Conservation (phyloP, 2,888 invertebrate genomes). For the Coenonympha glycerion region DNA sequence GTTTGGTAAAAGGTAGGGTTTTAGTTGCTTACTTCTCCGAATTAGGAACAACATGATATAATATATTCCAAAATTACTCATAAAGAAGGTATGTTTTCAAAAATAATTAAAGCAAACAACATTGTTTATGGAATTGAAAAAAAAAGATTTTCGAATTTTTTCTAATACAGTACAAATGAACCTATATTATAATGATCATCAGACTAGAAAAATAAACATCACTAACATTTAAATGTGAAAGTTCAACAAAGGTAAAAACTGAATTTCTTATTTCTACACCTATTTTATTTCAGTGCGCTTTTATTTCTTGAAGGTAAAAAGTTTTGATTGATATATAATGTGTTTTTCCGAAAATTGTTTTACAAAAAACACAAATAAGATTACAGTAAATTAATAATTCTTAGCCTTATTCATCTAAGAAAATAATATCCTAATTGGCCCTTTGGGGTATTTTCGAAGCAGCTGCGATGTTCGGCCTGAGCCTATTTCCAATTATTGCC, state of each 20-base stretch:
- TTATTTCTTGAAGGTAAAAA: background rate
- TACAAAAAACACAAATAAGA: background rate
- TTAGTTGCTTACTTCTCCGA: too few species aligned
- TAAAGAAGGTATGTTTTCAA: too few species aligned
- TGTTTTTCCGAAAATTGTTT: too few species aligned
- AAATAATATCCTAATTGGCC: slow-evolving; percentile 2
- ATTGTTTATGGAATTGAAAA: background rate
- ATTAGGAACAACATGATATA: too few species aligned
- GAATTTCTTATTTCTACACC: slow-evolving; percentile 1
- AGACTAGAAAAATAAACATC: slow-evolving; percentile 14
- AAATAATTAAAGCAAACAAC: too few species aligned
- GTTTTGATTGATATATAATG: background rate
- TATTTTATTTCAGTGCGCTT: background rate
- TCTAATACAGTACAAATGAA: background rate
- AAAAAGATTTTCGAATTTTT: background rate
- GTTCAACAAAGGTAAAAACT: slow-evolving; percentile 3
- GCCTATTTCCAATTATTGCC: slow-evolving; percentile 16
- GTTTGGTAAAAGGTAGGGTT: too few species aligned
- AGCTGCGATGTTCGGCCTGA: slow-evolving; percentile 8
- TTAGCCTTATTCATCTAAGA: slow-evolving; percentile 11
- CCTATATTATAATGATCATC: background rate
- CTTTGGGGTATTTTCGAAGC: slow-evolving; percentile 15
- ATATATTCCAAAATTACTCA: too few species aligned
- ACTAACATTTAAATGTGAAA: background rate
- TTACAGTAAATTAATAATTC: too few species aligned